Percentiles rank a stretch among this genome's conserved stretches.
Evolutionary conservation across 2,113 vertebrate species (phyloP).

Genomic region (Tragulus kanchil): DNA sequence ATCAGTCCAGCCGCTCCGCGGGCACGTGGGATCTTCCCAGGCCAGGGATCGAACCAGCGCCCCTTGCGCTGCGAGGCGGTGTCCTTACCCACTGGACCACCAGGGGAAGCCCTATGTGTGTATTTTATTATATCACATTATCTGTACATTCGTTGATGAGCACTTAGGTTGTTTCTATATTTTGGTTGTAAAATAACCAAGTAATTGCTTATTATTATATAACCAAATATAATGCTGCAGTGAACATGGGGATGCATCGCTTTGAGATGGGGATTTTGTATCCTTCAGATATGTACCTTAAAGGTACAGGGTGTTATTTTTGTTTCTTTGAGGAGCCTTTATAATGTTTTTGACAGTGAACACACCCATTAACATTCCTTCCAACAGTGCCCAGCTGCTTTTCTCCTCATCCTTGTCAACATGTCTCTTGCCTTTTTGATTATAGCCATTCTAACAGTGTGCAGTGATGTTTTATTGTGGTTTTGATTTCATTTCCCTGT

Average conservation of each 20-base stretch:
- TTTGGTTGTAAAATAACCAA: not conserved
- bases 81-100: no score
- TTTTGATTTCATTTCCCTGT: not conserved
- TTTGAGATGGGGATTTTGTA: not conserved
- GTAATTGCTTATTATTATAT: no score
- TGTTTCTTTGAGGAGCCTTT: not conserved
- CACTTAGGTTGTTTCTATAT: not conserved
- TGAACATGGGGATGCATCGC: not conserved
- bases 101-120: no score
- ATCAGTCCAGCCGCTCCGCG: no score
- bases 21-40: no score
- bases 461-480: not conserved
- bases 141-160: not conserved
- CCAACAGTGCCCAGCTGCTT: not conserved
- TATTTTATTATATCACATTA: no score
- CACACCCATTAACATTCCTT: not conserved
- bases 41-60: no score
- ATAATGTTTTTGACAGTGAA: not conserved
- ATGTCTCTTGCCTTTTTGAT: not conserved
- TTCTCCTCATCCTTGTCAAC: not conserved
- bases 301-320: not conserved
- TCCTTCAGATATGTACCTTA: not conserved
- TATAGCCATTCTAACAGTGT: not conserved
- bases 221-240: not conserved
- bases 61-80: no score